Base-by-base conservation (phyloP, 2,888 invertebrate species). In the Miltochrista miniata region DNA sequence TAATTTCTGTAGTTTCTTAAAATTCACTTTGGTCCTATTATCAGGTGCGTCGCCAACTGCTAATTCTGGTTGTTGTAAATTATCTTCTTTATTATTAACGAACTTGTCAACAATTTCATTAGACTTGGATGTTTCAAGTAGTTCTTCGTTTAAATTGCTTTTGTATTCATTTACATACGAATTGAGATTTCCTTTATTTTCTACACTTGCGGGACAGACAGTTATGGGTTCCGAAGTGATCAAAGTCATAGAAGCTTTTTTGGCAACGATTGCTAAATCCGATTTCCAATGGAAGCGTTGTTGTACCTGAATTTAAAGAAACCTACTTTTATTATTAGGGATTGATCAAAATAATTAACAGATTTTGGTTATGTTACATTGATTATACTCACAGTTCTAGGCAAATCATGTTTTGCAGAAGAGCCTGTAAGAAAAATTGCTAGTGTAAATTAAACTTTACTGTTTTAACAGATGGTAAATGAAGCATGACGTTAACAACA, bases 1-100 rank as follows among this genome's bases (percentile, higher is more conserved):
- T 24, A 75, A 33, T 13, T 40, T 64, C 35, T 58, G 50, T 33
- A 75, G 54, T 35, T 64, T 72, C 0, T 67, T 59, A 8, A 59
- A 18, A 24, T 68, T 61, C 0, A 51, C 38, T 37, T 61, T 57
- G 0, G 50, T 24, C 42, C 56, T 53, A 7, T 57, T 50, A 5
- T 46, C 56, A 0, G 61, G 48, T 2, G 51, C 55, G 41, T 58
- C 54, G 5, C 64, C 39, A 59, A 60, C 68, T 44, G 65, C 54
- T 39, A 13, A 36, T 35, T 48, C 45, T 18, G 31, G 13, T 46
- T 33, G 5, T 44, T 44, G 44, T 35, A 7, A 12, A 44, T 24
- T 2, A n/a, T 38, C 18, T 3, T 35, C 24, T 35, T 11, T 35
- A 0, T 24, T 44, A 11, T 7, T 35, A 35, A 11, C 11, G 12